Percentiles rank a stretch among this genome's conserved stretches.
These are phyloP conservation scores for Ophion ellenae DNA, from an alignment of 2,888 invertebrate genomes.

Conservation along the genomic window DNA sequence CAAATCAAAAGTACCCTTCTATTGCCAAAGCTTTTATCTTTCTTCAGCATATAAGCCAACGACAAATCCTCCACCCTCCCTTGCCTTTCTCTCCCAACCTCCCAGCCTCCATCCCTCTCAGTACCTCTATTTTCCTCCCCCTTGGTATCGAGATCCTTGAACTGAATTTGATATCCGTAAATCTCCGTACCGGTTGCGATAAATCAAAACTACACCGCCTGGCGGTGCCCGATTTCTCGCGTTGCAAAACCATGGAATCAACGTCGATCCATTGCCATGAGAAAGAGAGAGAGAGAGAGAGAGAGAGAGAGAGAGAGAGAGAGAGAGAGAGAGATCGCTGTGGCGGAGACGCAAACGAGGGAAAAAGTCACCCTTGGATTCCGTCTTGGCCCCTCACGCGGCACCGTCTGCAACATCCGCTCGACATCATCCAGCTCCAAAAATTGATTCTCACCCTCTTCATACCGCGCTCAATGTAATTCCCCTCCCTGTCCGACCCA, in stretches of 20 bases:
- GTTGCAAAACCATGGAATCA: conserved; percentile 52
- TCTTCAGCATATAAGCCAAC: conserved; percentile 14
- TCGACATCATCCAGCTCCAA: conserved; percentile 80
- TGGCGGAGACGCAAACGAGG: conserved; percentile 34
- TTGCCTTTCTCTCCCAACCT: background rate
- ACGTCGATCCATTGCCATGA: conserved; percentile 18
- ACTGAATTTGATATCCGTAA: conserved; percentile 83
- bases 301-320: conserved; percentile 7
- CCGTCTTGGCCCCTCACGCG: conserved; percentile 48
- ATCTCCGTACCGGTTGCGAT: conserved; percentile 81
- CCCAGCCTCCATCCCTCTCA: background rate
- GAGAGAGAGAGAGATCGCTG: conserved; percentile 11
- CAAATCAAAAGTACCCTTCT: background rate
- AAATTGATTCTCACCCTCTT: conserved; percentile 78
- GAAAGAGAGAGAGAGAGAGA: conserved; percentile 60
- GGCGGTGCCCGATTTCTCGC: conserved; percentile 53
- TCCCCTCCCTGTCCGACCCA: conserved; percentile 22
- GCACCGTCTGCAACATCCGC: conserved; percentile 78
- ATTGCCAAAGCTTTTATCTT: conserved; percentile 12
- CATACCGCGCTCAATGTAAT: conserved; percentile 17
- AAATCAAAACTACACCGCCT: conserved; percentile 82
- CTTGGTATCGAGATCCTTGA: conserved; percentile 68
- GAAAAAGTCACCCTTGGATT: conserved; percentile 61
- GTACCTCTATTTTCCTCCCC: background rate
- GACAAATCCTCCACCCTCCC: conserved; percentile 28